phyloP scores from a whole-genome alignment of 2,797 vertebrate species.

The Loris lydekkerianus region DNA sequence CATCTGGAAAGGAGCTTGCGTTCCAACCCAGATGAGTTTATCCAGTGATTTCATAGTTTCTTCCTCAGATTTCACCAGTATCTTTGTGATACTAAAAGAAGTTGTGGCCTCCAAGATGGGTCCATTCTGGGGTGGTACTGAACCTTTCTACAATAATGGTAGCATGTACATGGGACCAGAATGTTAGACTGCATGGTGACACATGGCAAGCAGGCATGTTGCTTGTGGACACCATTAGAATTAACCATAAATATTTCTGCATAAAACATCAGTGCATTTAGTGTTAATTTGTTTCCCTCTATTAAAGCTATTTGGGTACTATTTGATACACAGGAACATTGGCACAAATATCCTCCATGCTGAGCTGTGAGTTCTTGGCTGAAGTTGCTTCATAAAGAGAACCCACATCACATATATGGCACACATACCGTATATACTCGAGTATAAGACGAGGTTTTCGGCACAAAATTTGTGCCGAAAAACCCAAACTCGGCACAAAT shows the following conservation, averaged over 20 bases:
- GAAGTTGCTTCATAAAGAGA: slow-evolving; percentile 56
- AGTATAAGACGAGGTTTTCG: too few relatives aligned
- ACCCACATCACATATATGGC: not conserved
- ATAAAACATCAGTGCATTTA: slow-evolving; percentile 3
- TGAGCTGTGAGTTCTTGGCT: slow-evolving; percentile 10
- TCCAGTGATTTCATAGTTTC: slow-evolving; percentile 38
- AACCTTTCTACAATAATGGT: slow-evolving; percentile 20
- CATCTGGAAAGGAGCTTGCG: slow-evolving; percentile 32
- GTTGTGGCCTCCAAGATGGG: not conserved
- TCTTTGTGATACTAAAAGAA: slow-evolving; percentile 22
- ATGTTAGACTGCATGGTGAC: not conserved
- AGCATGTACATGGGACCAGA: not conserved
- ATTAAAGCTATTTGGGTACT: not conserved
- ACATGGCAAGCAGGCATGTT: not conserved
- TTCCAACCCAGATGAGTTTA: slow-evolving; percentile 10
- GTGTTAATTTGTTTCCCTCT: slow-evolving; percentile 35
- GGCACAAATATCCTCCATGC: not conserved
- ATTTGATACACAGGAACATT: not conserved
- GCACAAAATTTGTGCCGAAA: too few relatives aligned
- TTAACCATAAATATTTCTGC: slow-evolving; percentile 32
- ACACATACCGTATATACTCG: too few relatives aligned
- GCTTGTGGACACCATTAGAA: not conserved
- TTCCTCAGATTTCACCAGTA: not conserved
- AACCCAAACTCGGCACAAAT: too few relatives aligned
- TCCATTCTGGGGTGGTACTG: not conserved